Evolutionary conservation across 2,113 vertebrate genomes (phyloP).

Genomic region (Catharus fuscescens): DNA sequence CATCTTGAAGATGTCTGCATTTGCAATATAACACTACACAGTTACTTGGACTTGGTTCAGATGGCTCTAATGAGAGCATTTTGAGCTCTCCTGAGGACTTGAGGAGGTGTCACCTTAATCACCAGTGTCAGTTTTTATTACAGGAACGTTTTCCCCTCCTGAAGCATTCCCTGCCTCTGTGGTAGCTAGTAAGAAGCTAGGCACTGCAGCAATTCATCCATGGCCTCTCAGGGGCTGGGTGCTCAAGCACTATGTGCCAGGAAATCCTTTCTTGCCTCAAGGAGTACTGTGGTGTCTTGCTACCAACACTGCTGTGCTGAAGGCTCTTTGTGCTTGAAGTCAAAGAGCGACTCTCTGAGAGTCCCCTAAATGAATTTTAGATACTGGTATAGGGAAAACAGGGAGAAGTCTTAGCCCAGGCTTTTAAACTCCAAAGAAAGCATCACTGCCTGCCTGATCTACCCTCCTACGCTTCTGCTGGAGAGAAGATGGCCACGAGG

Average conservation of each 20-base stretch:
- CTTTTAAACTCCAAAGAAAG: background rate
- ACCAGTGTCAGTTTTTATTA: background rate
- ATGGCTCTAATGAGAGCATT: background rate
- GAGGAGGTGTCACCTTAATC: background rate
- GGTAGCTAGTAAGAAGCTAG: background rate
- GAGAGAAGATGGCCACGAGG: background rate
- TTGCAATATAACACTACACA: background rate
- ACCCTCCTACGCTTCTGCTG: background rate
- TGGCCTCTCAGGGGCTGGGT: background rate
- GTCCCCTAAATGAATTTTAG: background rate
- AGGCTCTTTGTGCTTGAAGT: background rate
- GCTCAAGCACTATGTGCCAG: background rate
- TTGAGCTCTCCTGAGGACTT: background rate
- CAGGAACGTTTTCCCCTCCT: background rate
- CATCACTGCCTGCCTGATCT: background rate
- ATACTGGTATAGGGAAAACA: background rate
- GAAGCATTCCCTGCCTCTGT: background rate
- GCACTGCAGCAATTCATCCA: background rate
- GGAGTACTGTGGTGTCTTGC: background rate
- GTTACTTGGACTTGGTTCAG: background rate
- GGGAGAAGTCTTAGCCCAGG: background rate
- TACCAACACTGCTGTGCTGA: background rate
- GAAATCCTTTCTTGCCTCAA: background rate
- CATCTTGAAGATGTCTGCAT: background rate
- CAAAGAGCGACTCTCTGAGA: background rate